Evolutionary conservation across 2,113 vertebrate species (phyloP).

Genomic region (Microtus oregoni): DNA sequence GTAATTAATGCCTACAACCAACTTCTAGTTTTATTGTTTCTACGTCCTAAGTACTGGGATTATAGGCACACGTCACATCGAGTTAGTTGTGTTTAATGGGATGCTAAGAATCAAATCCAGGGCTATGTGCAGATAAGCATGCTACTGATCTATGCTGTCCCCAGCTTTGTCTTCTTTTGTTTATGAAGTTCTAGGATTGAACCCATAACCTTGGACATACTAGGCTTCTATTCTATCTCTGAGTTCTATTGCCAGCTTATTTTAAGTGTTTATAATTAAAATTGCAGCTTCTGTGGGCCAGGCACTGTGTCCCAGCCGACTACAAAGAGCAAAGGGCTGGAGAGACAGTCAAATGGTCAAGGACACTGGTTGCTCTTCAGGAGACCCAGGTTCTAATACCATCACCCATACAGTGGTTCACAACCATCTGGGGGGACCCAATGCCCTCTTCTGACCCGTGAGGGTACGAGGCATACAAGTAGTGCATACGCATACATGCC

Average conservation of each 20-base stretch:
- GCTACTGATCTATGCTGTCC: background rate
- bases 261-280: background rate
- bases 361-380: background rate
- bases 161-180: background rate
- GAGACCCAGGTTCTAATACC: background rate
- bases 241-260: background rate
- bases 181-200: background rate
- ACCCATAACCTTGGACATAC: background rate
- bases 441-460: background rate
- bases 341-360: background rate
- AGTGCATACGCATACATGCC: background rate
- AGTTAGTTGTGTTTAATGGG: background rate
- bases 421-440: background rate
- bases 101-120: background rate
- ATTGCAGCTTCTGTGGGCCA: background rate
- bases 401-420: background rate
- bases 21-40: background rate
- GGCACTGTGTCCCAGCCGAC: background rate
- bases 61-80: background rate
- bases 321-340: background rate
- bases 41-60: background rate
- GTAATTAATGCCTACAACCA: background rate
- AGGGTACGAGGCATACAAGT: background rate
- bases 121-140: background rate
- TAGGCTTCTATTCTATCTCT: no score